phyloP scores from a whole-genome alignment of 2,797 vertebrate genomes.

The Limnodromus scolopaceus region DNA sequence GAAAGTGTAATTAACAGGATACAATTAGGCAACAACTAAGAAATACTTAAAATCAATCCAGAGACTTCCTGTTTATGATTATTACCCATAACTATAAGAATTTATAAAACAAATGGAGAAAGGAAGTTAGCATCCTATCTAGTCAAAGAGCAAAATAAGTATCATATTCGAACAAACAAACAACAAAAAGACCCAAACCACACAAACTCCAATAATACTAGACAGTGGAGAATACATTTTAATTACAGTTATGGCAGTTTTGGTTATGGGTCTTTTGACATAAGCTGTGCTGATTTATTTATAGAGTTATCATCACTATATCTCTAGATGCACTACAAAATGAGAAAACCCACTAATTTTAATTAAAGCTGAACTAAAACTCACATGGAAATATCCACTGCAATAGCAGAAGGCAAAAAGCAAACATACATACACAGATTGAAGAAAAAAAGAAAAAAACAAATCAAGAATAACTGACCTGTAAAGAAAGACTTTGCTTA shows the following conservation, averaged over 20 bases:
- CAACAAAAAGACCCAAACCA: background rate
- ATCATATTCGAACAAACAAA: background rate
- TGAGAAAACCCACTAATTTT: background rate
- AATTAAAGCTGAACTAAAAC: background rate
- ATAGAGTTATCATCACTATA: background rate
- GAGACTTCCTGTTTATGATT: constrained; percentile 41
- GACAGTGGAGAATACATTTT: background rate
- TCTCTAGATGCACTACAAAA: background rate
- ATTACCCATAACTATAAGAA: background rate
- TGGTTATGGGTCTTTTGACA: background rate
- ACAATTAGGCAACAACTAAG: constrained; percentile 53
- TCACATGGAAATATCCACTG: background rate
- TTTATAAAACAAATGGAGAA: background rate
- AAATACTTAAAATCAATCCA: constrained; percentile 43
- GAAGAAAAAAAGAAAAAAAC: background rate
- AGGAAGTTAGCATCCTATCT: background rate
- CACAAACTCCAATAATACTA: background rate
- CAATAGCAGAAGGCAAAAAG: background rate
- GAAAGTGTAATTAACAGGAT: constrained; percentile 61
- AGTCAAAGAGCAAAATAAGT: background rate
- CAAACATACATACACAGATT: background rate
- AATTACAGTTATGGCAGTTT: background rate
- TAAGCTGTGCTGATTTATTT: background rate
- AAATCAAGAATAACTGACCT: background rate
- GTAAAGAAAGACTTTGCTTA: background rate